Conservation (phyloP, 2,888 invertebrate species). For the Phyllotreta cruciferae region DNA sequence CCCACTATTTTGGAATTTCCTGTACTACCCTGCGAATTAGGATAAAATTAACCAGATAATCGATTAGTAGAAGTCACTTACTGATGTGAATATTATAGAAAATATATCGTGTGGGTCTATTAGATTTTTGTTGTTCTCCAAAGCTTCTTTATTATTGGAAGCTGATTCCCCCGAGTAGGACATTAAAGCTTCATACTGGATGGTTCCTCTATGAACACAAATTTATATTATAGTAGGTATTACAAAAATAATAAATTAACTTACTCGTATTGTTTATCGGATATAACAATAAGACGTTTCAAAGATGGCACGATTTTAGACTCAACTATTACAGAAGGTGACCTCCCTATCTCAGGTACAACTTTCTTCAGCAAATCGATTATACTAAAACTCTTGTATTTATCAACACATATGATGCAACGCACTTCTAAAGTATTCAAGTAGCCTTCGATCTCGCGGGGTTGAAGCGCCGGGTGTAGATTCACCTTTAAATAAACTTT, state of each 20-base stretch:
- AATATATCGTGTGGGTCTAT: background rate
- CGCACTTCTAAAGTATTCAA: conserved; percentile 2
- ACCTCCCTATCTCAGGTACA: background rate
- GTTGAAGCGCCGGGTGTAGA: conserved; percentile 5
- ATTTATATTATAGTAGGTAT: background rate
- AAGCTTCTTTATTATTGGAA: background rate
- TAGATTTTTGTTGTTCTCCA: background rate
- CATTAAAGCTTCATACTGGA: background rate
- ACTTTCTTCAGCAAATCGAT: background rate
- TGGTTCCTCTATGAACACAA: background rate
- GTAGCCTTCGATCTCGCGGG: conserved; percentile 4
- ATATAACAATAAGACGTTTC: conserved; percentile 8
- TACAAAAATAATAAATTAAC: conserved; percentile 1
- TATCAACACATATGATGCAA: conserved; percentile 1
- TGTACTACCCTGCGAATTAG: conserved; percentile 59
- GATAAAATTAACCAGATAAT: background rate
- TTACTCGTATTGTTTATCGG: conserved; percentile 4
- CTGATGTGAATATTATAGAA: conserved; percentile 3
- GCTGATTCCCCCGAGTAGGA: background rate
- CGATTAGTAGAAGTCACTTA: background rate
- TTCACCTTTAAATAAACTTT: conserved; percentile 6
- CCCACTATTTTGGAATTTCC: conserved; percentile 77
- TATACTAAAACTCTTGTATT: conserved; percentile 50
- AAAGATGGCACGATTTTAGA: conserved; percentile 2
- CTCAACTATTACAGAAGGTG: background rate